Conservation (phyloP, 2,113 vertebrate species). For the Cyanoderma ruficeps region DNA sequence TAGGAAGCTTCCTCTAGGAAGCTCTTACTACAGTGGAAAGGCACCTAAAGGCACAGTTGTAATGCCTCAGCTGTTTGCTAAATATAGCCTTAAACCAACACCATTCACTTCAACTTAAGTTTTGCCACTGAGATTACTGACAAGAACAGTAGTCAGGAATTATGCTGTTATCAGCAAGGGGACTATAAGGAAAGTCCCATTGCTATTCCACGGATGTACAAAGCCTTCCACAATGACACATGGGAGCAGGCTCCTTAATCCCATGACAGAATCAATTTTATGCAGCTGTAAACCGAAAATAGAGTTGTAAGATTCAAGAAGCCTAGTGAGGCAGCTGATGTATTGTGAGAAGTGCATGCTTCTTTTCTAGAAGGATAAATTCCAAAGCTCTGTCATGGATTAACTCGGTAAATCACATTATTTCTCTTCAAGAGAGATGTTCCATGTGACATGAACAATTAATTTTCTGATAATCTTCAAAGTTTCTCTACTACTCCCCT, state of each 20-base stretch:
- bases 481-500: not conserved
- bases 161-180: not conserved
- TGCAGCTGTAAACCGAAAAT: constrained; percentile 52
- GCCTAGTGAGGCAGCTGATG: constrained; percentile 5
- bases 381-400: not conserved
- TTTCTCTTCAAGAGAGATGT: not conserved
- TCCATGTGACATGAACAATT: not conserved
- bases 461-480: not conserved
- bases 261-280: constrained; percentile 42
- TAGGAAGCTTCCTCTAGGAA: constrained; percentile 3
- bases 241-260: constrained; percentile 24
- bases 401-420: not conserved
- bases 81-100: constrained; percentile 23
- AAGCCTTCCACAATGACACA: constrained; percentile 26
- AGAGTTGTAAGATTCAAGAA: not conserved
- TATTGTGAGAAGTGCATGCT: not conserved
- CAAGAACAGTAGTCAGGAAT: constrained; percentile 38
- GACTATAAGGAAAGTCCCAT: not conserved
- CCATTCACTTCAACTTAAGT: not conserved
- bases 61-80: constrained; percentile 26
- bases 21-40: not conserved
- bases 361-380: constrained; percentile 6
- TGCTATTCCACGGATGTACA: not conserved
- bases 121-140: constrained; percentile 48
- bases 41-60: not conserved